Base-by-base conservation (phyloP, 2,797 vertebrate genomes). In the Syngnathus rostellatus region DNA sequence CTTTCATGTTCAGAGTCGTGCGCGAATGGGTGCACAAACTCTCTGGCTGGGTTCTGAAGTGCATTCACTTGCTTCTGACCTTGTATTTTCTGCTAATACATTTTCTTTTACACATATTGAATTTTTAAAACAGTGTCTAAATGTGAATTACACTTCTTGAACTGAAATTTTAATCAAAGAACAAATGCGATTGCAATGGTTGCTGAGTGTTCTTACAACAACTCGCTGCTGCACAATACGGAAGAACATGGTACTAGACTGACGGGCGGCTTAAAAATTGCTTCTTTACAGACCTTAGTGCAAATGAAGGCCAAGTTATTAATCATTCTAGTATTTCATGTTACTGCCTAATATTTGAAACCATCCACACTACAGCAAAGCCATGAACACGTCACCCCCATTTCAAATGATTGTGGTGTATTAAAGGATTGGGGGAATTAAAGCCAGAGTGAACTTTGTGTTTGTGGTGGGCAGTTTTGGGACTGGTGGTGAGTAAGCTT, bases 401-500 rank as follows among this genome's bases (percentile, higher is more conserved):
- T 68, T 69, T 68, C 16, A 76, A 68, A 70, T 78, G 31, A 65
- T 75, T 72, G 50, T 19, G 48, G 62, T 31, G 38, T 40, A 25
- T 76, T 71, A 71, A 77, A 74, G 70, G 67, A 69, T 61, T 1
- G 1, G 1, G 60, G 40, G 60, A 62, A 62, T 62, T 62, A 41
- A 63, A 66, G 62, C 68, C 69, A 69, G 77, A 55, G 58, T 71
- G 68, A 77, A 77, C 74, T 73, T 14, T 57, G 12, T 58, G 62
- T 67, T 72, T 10, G 39, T 14, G 64, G 53, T 23, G 64, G 53
- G 21, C 53, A 51, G 60, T 62, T 68, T 77, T 69, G 79, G 21
- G 66, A 71, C 71, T 65, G 63, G 73, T 65, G 63, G 73, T 70
- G 74, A 61, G 70, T 74, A 79, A 84, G 81, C 81, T 77, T 74